A percentile compares a stretch with the other conserved stretches of the same genome.
Evolutionary conservation across 2,797 vertebrate species (phyloP).

Genomic region (Valencia hispanica): DNA sequence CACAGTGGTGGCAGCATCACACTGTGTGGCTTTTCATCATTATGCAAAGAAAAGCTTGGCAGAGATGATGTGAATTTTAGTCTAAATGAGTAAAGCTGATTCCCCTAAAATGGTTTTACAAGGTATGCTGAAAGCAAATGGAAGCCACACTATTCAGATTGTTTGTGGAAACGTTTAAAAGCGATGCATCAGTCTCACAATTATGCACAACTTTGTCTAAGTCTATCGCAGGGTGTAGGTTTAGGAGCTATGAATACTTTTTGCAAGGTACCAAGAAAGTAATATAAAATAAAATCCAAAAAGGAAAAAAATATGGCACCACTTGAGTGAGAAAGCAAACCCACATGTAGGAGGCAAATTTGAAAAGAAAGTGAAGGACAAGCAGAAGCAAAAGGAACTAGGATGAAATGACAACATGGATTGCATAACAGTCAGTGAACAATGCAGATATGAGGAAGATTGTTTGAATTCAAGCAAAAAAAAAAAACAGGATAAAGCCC

Average conservation of each 20-base stretch:
- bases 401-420: slow-evolving; percentile 43
- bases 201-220: background rate
- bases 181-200: background rate
- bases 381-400: slow-evolving; percentile 52
- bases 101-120: background rate
- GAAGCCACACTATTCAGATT: background rate
- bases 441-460: slow-evolving; percentile 44
- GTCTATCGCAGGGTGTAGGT: background rate
- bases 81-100: background rate
- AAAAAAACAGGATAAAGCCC: slow-evolving; percentile 1
- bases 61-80: background rate
- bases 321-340: slow-evolving; percentile 23
- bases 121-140: background rate
- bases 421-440: slow-evolving; percentile 46
- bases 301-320: slow-evolving; percentile 22
- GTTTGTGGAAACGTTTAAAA: background rate
- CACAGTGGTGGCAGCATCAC: background rate
- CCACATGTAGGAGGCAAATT: slow-evolving; percentile 41
- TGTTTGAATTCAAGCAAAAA: slow-evolving; percentile 12
- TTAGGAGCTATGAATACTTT: background rate
- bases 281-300: slow-evolving; percentile 7
- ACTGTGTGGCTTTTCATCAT: background rate
- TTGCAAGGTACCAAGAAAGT: background rate
- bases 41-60: background rate
- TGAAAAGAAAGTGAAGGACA: slow-evolving; percentile 45